Percentiles rank a stretch among this genome's conserved stretches.
phyloP scores from a whole-genome alignment of 2,797 vertebrate genomes.

The Thunnus albacares region DNA sequence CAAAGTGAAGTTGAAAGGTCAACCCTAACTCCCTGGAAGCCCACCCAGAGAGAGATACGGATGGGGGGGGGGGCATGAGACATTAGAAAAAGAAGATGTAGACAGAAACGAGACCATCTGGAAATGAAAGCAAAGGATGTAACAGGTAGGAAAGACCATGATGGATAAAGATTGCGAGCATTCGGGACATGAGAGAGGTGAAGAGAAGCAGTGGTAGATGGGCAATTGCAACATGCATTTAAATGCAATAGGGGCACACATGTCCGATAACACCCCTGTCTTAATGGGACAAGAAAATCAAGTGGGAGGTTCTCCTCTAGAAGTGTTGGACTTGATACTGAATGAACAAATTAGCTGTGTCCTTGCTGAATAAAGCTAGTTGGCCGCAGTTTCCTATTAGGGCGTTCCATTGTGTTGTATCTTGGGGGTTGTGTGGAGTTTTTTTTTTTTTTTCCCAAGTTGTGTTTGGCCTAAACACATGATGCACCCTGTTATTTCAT shows the following conservation, averaged over 20 bases:
- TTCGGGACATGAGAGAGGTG: neutral
- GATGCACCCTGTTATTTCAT: conserved; percentile 69
- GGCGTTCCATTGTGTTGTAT: conserved; percentile 54
- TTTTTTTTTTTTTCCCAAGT: conserved; percentile 25
- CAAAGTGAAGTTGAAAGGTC: conserved; percentile 83
- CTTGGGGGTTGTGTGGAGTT: conserved; percentile 34
- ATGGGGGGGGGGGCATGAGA: conserved; percentile 5
- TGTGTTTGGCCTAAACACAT: conserved; percentile 61
- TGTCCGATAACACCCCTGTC: conserved; percentile 20
- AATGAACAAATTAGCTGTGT: conserved; percentile 73
- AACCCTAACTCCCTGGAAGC: conserved; percentile 55
- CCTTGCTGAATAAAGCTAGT: conserved; percentile 50
- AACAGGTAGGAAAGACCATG: neutral
- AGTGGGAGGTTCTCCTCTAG: conserved; percentile 35
- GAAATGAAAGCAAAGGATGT: neutral
- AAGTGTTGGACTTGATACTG: conserved; percentile 36
- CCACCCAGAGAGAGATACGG: conserved; percentile 66
- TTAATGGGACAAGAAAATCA: conserved; percentile 47
- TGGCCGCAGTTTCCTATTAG: conserved; percentile 50
- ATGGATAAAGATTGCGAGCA: neutral
- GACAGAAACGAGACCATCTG: conserved; percentile 8
- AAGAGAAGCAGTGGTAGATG: neutral
- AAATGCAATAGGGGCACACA: conserved; percentile 13
- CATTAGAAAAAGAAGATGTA: neutral
- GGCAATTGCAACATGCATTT: conserved; percentile 14